These are phyloP conservation scores for Acanthurus leucopareius DNA, from an alignment of 2,797 vertebrate genomes.

Conservation along the genomic window DNA sequence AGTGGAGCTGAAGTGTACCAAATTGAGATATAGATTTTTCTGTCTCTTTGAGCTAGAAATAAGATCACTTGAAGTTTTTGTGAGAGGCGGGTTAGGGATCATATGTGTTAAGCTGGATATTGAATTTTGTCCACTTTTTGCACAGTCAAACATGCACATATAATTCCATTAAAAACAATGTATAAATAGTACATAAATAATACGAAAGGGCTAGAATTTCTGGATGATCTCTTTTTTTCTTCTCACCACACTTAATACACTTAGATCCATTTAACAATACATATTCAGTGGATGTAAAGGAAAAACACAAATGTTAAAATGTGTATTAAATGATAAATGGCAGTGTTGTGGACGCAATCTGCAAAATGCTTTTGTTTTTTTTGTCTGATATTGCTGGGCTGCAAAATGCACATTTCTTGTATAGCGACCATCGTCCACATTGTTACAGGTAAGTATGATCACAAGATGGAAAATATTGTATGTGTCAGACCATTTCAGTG, in stretches of 20 bases:
- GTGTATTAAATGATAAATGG: constrained; percentile 21
- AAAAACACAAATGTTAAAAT: background rate
- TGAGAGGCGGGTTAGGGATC: constrained; percentile 72
- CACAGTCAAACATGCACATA: constrained; percentile 45
- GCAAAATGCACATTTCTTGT: constrained; percentile 34
- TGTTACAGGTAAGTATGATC: constrained; percentile 54
- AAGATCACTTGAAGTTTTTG: constrained; percentile 82
- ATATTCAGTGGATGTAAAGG: background rate
- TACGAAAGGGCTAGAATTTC: constrained; percentile 16
- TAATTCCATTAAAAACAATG: constrained; percentile 24
- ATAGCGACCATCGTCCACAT: constrained; percentile 18
- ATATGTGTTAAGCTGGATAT: constrained; percentile 74
- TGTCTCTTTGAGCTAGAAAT: constrained; percentile 82
- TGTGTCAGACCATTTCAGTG: constrained; percentile 56
- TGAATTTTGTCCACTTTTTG: constrained; percentile 71
- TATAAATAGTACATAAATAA: constrained; percentile 42
- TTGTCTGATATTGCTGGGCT: background rate
- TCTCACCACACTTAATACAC: constrained; percentile 5
- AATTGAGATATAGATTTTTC: constrained; percentile 86
- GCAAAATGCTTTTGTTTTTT: constrained; percentile 18
- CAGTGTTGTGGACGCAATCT: constrained; percentile 13
- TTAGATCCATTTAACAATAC: constrained; percentile 14
- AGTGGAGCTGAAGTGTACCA: constrained; percentile 84
- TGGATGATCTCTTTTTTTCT: constrained; percentile 9
- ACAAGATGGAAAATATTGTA: constrained; percentile 61